phyloP scores from a whole-genome alignment of 2,888 invertebrate genomes.

The Epistrophe grossulariae region DNA sequence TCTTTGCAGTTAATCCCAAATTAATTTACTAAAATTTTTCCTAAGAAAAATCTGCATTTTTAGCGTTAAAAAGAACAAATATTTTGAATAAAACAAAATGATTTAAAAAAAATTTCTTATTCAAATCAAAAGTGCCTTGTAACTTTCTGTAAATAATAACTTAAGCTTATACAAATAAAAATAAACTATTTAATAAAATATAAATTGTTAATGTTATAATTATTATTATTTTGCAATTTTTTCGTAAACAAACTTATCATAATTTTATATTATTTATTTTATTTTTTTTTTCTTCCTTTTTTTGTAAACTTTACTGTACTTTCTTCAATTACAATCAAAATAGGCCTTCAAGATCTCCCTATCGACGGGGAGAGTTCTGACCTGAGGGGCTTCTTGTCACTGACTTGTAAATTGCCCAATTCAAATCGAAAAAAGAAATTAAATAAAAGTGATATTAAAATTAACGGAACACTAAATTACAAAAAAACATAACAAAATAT shows the following conservation, averaged over 20 bases:
- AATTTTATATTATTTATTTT: slow-evolving; percentile 51
- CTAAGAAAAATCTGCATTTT: no score
- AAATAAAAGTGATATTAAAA: slow-evolving; percentile 37
- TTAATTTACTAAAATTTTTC: no score
- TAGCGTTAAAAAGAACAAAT: no score
- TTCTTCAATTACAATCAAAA: slow-evolving; percentile 51
- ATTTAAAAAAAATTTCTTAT: no score
- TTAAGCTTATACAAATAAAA: slow-evolving; percentile 19
- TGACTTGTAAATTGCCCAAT: slow-evolving; percentile 78
- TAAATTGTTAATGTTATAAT: slow-evolving; percentile 22
- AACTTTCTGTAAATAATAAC: slow-evolving; percentile 42
- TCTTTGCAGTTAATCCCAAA: no score
- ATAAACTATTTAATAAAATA: neutral
- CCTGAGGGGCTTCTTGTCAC: slow-evolving; percentile 83
- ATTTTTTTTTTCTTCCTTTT: slow-evolving; percentile 77
- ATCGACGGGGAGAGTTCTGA: slow-evolving; percentile 83
- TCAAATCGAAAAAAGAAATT: slow-evolving; percentile 45
- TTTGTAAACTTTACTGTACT: slow-evolving; percentile 76
- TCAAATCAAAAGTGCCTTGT: slow-evolving; percentile 31
- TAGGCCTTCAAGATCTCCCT: slow-evolving; percentile 83
- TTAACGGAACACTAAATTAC: slow-evolving; percentile 48
- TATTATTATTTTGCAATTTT: slow-evolving; percentile 55
- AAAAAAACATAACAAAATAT: neutral
- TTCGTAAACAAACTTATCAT: slow-evolving; percentile 20
- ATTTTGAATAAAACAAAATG: no score